Evolutionary conservation across 2,888 invertebrate genomes (phyloP).

Genomic region (Ennomos quercinarius): DNA sequence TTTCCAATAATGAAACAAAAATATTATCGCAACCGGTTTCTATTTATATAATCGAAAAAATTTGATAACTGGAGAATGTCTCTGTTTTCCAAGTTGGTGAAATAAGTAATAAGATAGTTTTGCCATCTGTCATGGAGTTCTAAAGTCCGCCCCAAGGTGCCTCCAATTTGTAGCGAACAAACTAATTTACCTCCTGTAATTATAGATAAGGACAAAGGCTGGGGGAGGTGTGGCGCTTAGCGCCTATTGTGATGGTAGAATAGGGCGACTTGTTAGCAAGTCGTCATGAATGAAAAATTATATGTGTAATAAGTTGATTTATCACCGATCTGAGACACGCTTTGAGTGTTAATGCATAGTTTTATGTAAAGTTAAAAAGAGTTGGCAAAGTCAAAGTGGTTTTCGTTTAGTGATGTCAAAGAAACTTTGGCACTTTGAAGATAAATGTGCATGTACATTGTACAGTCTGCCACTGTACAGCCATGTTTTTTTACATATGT

Average conservation of each 20-base stretch:
- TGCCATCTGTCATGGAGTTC: constrained; percentile 6
- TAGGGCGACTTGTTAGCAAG: constrained; percentile 1
- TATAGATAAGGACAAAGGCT: constrained; percentile 25
- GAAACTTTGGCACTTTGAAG: no score
- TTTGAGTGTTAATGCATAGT: not conserved
- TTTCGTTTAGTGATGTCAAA: not conserved
- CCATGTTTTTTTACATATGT: no score
- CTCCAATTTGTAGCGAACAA: constrained; percentile 4
- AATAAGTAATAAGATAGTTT: not conserved
- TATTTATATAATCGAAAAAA: no score
- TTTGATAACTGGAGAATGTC: no score
- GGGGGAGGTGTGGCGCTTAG: constrained; percentile 25
- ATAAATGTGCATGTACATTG: no score
- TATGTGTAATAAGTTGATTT: not conserved
- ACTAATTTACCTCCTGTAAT: constrained; percentile 8
- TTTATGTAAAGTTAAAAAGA: not conserved
- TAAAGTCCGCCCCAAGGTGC: not conserved
- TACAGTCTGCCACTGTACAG: no score
- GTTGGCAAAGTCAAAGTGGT: not conserved
- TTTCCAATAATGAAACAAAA: no score
- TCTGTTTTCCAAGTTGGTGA: no score
- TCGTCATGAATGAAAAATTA: not conserved
- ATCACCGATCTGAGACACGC: not conserved
- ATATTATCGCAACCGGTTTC: no score
- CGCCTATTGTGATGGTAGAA: constrained; percentile 29